Base-by-base conservation (phyloP, 2,888 invertebrate genomes). In the Aleiodes leptofemur region DNA sequence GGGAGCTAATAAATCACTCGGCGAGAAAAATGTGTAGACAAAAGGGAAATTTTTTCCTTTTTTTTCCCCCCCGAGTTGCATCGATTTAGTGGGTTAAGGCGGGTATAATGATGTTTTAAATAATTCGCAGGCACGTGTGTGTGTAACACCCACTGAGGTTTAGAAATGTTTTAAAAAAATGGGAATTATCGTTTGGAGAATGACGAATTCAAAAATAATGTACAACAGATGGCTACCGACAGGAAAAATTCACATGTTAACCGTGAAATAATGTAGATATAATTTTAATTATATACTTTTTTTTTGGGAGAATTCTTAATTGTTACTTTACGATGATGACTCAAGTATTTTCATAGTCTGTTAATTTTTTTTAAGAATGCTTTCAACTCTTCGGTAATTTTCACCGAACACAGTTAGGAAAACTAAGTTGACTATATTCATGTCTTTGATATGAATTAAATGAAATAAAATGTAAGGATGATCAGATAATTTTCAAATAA, bases 1-100 rank as follows among this genome's bases (percentile, higher is more conserved):
- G 78, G 80, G 79, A 81, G 82, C 84, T 76, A 76, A 80, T 87
- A 86, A 87, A 87, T 87, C 87, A 86, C 79, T 69, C 69, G 55
- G 59, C 13, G 51, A 34, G 31, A 48, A 34, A 55, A 34, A 38
- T n/a, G 14, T 43, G 82, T 85, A 86, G 84, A 87, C 85, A 86
- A 87, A 86, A 84, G 85, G 75, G 82, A 82, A 85, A 86, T 84
- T 85, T 83, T 79, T 81, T 31, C 5, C 5, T 31, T 34, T 6
- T 34, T 34, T 0, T 34, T 34, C 34, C 6, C 34, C 6, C 34
- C 6, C 5, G 80, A 80, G 78, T 78, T 76, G 77, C 86, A 85
- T 86, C 86, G 84, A 86, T 87, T 87, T 83, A 34, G 53, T 29
- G 59, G 14, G 43, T 43, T 43, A 43, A 43, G 59, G 57, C 57